Evolutionary conservation across 2,797 vertebrate species (phyloP), one percentile per base, ranked within the genome.

Genomic region (Smutsia temminckii): DNA sequence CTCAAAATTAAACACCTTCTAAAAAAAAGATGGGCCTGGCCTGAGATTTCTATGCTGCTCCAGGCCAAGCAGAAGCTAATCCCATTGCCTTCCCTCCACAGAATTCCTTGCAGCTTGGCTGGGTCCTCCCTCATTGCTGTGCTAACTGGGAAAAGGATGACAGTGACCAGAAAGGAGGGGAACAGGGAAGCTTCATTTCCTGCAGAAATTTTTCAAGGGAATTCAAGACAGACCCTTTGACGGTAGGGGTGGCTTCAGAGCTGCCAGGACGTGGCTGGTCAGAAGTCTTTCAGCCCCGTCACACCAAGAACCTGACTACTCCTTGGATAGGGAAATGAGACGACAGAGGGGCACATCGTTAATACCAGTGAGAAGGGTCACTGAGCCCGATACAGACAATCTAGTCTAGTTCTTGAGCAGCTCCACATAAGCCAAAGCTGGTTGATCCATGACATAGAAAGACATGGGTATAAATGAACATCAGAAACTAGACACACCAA

Each of bases 371-470:
- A 94, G 69, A 84, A 80, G 72, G 0, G 10, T 53, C 69, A 71
- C 29, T 61, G 66, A 61, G 66, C 83, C 51, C 32, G 83, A 59
- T 57, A 68, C 1, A 80, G 53, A 57, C 78, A 53, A 57, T 68
- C 53, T 40, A 16, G 57, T 83, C 93, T 91, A 95, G 74, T 51
- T 94, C 89, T 89, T 78, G 64, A 93, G 46, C 46, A 96, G 81
- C 46, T 93, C 93, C 77, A 64, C 92, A 90, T 71, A 88, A 81
- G 87, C 57, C 89, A 69, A 90, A 92, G 88, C 88, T 78, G 71
- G 78, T 0, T 85, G 74, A 96, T 84, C 51, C 42, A 27, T 92
- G 81, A 88, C 79, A 55, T 0, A 72, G 20, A 91, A 90, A 8
- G 42, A 93, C 46, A 66, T 5, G 32, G 51, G 29, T 63, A 59